These are phyloP conservation scores for Python bivittatus DNA, from an alignment of 2,113 vertebrate genomes.

Conservation along the genomic window DNA sequence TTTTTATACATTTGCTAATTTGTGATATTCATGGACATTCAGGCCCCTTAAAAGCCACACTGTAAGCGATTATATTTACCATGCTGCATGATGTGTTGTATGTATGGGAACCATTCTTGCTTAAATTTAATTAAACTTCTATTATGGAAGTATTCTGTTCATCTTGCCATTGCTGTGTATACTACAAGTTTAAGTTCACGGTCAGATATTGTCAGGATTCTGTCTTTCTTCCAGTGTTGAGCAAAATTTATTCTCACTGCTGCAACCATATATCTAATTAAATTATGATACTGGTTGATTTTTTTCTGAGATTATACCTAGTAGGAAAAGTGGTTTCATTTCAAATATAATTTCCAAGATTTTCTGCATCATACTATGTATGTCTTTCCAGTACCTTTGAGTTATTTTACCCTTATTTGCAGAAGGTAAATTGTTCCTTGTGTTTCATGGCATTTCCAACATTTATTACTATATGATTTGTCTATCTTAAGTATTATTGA, in stretches of 20 bases:
- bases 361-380: background rate
- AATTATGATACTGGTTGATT: background rate
- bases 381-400: background rate
- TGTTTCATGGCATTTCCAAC: background rate
- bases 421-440: background rate
- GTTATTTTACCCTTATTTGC: no score
- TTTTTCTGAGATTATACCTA: background rate
- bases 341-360: background rate
- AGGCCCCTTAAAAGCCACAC: no score
- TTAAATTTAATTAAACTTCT: background rate
- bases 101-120: no score
- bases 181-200: background rate
- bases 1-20: no score
- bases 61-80: no score
- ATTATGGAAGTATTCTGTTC: background rate
- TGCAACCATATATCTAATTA: background rate
- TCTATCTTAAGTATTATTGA: background rate
- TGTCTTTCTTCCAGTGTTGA: background rate
- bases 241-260: background rate
- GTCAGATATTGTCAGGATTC: background rate
- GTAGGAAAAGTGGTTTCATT: background rate
- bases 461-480: background rate
- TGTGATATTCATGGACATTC: no score
- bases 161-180: background rate
- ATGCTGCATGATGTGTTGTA: no score